These are phyloP conservation scores for Morone chrysops DNA, from an alignment of 2,113 vertebrate species.

Conservation along the genomic window DNA sequence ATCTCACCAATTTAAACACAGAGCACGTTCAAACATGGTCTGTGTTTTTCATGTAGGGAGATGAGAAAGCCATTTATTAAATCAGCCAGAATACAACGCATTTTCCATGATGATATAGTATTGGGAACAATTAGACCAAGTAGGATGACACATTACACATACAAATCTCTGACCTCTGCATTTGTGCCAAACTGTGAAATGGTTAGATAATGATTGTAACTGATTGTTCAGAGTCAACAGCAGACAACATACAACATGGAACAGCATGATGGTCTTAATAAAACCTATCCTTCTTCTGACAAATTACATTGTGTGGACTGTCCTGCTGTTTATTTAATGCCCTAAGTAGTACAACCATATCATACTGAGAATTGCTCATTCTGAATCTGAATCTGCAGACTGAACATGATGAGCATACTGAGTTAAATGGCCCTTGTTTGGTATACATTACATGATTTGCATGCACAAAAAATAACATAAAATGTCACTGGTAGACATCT, in stretches of 20 bases:
- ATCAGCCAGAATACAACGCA: background rate
- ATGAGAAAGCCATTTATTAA: constrained; percentile 14
- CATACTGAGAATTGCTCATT: background rate
- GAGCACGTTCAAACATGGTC: constrained; percentile 5
- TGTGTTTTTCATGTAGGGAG: constrained; percentile 6
- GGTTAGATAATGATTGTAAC: background rate
- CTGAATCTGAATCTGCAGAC: background rate
- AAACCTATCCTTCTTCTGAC: background rate
- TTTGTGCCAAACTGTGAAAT: background rate
- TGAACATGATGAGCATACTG: background rate
- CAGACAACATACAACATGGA: background rate
- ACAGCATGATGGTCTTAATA: background rate
- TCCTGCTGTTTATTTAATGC: background rate
- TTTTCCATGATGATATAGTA: background rate
- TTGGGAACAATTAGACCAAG: constrained; percentile 8
- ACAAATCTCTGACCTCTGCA: background rate
- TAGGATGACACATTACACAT: background rate
- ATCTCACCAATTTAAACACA: constrained; percentile 26
- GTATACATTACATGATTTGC: background rate
- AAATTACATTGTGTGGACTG: background rate
- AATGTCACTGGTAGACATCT: background rate
- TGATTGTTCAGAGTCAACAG: background rate
- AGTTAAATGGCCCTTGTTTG: background rate
- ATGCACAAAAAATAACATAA: background rate
- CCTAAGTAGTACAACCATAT: background rate